Evolutionary conservation across 2,113 vertebrate genomes (phyloP), one percentile per base, ranked within the genome.

Genomic region (Megaptera novaeangliae): DNA sequence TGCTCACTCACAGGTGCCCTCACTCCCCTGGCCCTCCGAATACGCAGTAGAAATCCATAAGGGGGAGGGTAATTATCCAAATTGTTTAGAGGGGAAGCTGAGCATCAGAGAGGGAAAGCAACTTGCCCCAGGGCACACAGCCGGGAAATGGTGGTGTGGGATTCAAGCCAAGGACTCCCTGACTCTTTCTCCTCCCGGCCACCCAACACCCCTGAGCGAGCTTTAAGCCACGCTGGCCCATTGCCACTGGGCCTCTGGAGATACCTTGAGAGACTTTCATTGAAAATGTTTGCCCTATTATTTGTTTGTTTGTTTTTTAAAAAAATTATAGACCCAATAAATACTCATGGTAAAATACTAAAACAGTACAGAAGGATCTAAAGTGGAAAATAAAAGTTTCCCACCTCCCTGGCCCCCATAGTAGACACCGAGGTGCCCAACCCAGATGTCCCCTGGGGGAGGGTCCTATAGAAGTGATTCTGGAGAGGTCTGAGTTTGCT

Each of bases 351-450:
- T 52, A 66, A 96, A 64, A 66, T 46, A 59, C 66, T 46, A 29
- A 86, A 64, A 52, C 17, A 39, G n/a, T 64, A 31, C 18, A 41
- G 36, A 44, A 91, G 44, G 52, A 41, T 23, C 71, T 36, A 34
- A 91, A 82, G 6, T n/a, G 29, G 59, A 72, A 57, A 81, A 27
- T 49, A 12, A n/a, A 64, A n/a, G 41, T 9, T 34, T 41, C 64
- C 80, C n/a, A 23, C 39, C 52, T 57, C 31, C 63, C 52, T n/a
- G 61, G 29, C 52, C 12, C 75, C 85, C n/a, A 29, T 13, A 69
- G n/a, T n/a, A 5, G 69, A 44, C 29, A 13, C 18, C 3, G 13
- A 44, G n/a, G 63, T 41, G 21, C n/a, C 71, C 0, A 0, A n/a
- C 27, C 34, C 25, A 39, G 77, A 34, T 1, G 9, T 25, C 10